These are phyloP conservation scores for Eunapius fragilis DNA, from an alignment of 37 sponge, comb jelly and placozoan genomes.

Conservation along the genomic window DNA sequence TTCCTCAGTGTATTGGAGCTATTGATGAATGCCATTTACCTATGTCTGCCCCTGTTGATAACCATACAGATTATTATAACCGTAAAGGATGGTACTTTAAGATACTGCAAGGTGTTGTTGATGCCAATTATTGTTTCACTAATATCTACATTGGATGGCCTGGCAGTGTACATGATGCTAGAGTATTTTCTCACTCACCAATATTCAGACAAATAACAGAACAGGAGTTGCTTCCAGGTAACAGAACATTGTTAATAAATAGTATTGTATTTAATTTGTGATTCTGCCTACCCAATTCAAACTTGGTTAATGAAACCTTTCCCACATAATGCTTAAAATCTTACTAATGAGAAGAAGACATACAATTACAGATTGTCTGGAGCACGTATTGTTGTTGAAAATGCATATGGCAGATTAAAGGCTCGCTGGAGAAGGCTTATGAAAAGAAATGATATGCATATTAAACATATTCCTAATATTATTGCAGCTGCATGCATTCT, in stretches of 20 bases:
- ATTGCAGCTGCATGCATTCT: constrained; percentile 32
- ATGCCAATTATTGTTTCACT: constrained; percentile 8
- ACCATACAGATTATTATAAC: constrained; percentile 50
- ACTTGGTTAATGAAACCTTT: constrained; percentile 56
- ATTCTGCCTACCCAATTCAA: constrained; percentile 45
- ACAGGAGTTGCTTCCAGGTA: background rate
- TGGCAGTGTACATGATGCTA: constrained; percentile 59
- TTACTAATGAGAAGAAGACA: background rate
- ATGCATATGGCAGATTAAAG: constrained; percentile 46
- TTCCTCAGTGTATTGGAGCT: constrained; percentile 45
- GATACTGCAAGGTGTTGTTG: constrained; percentile 41
- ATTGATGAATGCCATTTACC: constrained; percentile 49
- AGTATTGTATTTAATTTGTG: constrained; percentile 24
- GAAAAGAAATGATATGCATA: constrained; percentile 38
- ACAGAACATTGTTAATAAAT: background rate
- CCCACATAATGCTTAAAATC: background rate
- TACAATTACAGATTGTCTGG: constrained; percentile 18
- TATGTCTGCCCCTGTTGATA: constrained; percentile 13
- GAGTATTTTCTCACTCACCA: constrained; percentile 35
- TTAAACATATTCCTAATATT: constrained; percentile 17
- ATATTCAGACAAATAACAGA: background rate
- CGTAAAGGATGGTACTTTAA: constrained; percentile 46
- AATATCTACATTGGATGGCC: constrained; percentile 46
- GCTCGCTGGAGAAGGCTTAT: constrained; percentile 35
- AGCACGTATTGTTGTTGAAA: constrained; percentile 44